phyloP scores from a whole-genome alignment of 2,797 vertebrate species.

The Melanotaenia maccullochi region DNA sequence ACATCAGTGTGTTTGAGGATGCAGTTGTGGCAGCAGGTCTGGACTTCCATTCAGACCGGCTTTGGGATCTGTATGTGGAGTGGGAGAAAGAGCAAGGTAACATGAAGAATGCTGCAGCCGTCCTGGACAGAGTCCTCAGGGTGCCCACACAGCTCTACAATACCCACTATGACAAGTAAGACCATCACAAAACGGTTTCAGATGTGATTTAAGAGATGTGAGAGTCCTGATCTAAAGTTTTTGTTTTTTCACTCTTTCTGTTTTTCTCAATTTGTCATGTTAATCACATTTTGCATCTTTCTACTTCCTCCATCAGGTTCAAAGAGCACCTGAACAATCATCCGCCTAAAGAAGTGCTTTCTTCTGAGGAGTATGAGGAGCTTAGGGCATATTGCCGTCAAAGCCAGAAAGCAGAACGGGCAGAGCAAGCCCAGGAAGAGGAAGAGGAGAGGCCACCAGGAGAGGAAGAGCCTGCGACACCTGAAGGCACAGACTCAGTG shows the following conservation, averaged over 20 bases:
- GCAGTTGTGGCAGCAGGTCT: conserved; percentile 82
- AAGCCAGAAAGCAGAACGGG: conserved; percentile 77
- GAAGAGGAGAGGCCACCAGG: conserved; percentile 83
- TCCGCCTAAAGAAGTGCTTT: conserved; percentile 80
- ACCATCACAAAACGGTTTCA: conserved; percentile 6
- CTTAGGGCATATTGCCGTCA: conserved; percentile 77
- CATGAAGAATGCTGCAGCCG: conserved; percentile 73
- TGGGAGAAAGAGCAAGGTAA: conserved; percentile 88
- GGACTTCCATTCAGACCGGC: conserved; percentile 89
- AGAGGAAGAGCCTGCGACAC: conserved; percentile 82
- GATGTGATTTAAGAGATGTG: background rate
- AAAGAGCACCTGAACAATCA: conserved; percentile 81
- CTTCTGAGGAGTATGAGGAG: conserved; percentile 82
- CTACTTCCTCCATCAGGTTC: conserved; percentile 73
- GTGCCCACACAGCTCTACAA: conserved; percentile 89
- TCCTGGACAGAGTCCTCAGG: conserved; percentile 84
- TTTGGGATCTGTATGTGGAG: conserved; percentile 89
- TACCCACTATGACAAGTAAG: conserved; percentile 89
- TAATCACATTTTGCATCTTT: background rate
- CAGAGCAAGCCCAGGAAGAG: conserved; percentile 75
- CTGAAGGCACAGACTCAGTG: conserved; percentile 67
- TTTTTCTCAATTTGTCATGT: background rate
- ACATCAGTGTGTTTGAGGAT: conserved; percentile 84
- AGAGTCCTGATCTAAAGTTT: background rate
- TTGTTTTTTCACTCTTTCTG: background rate